Base-by-base conservation (phyloP, 2,797 vertebrate species). In the Etheostoma nigrum region DNA sequence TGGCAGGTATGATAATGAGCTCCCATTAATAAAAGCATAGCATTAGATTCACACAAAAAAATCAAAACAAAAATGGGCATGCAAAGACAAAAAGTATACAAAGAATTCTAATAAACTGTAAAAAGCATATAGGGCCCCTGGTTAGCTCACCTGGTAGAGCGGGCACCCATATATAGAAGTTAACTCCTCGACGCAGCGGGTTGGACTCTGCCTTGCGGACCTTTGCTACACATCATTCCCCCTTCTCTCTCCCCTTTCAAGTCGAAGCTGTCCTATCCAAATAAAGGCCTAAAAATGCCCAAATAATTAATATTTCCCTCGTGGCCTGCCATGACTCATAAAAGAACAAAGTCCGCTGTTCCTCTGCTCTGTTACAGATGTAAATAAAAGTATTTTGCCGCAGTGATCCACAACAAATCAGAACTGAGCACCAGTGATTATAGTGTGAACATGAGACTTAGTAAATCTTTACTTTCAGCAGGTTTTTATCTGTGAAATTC, bases 311-410 rank as follows among this genome's bases (percentile, higher is more conserved):
- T 21, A 16, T 71, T 61, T 52, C n/a, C 30, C 16, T n/a, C 19
- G 2, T 57, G 52, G 6, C 19, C 63, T 14, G 33, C 51, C 11
- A 5, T 13, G 1, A 8, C 27, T 8, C 36, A 0, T 5, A 14
- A 30, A 5, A 23, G 30, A 25, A 40, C 45, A 51, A 9, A 27
- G 9, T 8, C 19, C 14, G 36, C n/a, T 25, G 1, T 10, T 5
- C 23, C 11, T 47, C 60, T 23, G 13, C n/a, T 47, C 7, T 4
- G 2, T 23, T 33, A 4, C 48, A 40, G 33, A 69, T 65, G 19
- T 27, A 42, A 44, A 57, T 55, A 1, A 62, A 63, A 58, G 62
- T n/a, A 40, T 72, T 72, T 47, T 48, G n/a, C 14, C 1, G 40
- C 12, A 18, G 1, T 3, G 7, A 47, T 21, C 16, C n/a, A 48